Evolutionary conservation across 2,797 vertebrate genomes (phyloP).

Genomic region (Danio tinwini): DNA sequence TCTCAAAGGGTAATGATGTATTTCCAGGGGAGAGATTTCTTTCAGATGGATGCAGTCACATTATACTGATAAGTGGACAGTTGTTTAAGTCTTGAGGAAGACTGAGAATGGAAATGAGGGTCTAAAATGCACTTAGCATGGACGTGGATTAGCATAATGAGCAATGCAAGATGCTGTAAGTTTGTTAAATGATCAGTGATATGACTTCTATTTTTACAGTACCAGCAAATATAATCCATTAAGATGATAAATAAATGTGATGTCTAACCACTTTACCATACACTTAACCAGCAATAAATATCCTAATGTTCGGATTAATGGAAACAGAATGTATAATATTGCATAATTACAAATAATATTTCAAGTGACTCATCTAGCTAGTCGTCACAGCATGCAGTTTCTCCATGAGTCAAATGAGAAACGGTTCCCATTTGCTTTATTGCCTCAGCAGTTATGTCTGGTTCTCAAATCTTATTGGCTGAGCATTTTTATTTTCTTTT

Average conservation of each 20-base stretch:
- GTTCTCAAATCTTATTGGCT: too few relatives aligned
- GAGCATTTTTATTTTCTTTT: too few relatives aligned
- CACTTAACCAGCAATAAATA: slow-evolving; percentile 9
- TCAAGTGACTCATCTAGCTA: not conserved
- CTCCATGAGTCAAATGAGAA: not conserved
- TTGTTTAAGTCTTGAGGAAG: slow-evolving; percentile 12
- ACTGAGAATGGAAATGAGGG: slow-evolving; percentile 1
- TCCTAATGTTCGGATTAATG: slow-evolving; percentile 20
- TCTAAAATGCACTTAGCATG: slow-evolving; percentile 21
- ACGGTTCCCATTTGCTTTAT: not conserved
- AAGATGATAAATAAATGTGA: slow-evolving; percentile 17
- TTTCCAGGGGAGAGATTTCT: slow-evolving; percentile 1
- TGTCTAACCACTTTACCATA: slow-evolving; percentile 5
- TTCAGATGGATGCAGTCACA: not conserved
- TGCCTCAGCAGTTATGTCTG: too few relatives aligned
- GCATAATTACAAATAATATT: slow-evolving; percentile 11
- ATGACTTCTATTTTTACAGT: not conserved
- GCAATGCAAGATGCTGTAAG: slow-evolving; percentile 10
- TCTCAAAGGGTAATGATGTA: slow-evolving; percentile 4
- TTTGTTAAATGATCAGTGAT: slow-evolving; percentile 1
- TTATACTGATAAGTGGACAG: slow-evolving; percentile 21
- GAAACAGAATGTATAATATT: not conserved
- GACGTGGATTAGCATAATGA: slow-evolving; percentile 15
- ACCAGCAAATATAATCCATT: slow-evolving; percentile 10
- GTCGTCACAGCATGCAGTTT: slow-evolving; percentile 9